A percentile compares a stretch with the other conserved stretches of the same genome.
These are phyloP conservation scores for Daboia siamensis DNA, from an alignment of 2,113 vertebrate species.

Conservation along the genomic window DNA sequence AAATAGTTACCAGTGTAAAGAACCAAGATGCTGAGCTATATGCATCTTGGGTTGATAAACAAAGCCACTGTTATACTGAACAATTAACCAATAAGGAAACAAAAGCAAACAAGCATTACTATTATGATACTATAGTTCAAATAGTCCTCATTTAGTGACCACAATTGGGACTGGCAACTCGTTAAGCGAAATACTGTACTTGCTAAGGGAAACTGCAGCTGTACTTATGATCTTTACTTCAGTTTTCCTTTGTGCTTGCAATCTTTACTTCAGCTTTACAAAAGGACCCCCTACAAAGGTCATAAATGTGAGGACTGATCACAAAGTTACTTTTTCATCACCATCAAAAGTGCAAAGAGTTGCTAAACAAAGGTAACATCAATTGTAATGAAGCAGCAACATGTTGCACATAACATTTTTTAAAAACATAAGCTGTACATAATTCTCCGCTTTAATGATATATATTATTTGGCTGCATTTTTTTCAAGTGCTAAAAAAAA, in stretches of 20 bases:
- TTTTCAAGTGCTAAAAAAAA: constrained; percentile 6
- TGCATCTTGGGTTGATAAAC: not conserved
- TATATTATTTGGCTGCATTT: not conserved
- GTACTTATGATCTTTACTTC: not conserved
- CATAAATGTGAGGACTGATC: not conserved
- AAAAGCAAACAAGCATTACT: not conserved
- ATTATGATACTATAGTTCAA: not conserved
- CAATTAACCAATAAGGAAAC: not conserved
- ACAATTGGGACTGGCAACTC: not conserved
- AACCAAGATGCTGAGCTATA: not conserved
- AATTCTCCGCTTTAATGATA: constrained; percentile 9
- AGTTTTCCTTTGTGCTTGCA: not conserved
- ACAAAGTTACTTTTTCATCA: not conserved
- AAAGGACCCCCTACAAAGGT: not conserved
- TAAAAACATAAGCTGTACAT: not conserved
- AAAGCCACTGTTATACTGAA: not conserved
- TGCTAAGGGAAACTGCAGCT: not conserved
- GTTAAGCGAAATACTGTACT: not conserved
- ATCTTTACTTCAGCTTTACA: not conserved
- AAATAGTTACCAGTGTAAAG: not conserved
- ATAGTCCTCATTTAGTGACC: not conserved
- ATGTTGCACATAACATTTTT: not conserved
- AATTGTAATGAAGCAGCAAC: not conserved
- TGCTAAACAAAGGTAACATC: not conserved
- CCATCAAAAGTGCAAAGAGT: not conserved